These are phyloP conservation scores for Ianthella basta DNA, from an alignment of 37 sponge, comb jelly and placozoan species.

Conservation along the genomic window DNA sequence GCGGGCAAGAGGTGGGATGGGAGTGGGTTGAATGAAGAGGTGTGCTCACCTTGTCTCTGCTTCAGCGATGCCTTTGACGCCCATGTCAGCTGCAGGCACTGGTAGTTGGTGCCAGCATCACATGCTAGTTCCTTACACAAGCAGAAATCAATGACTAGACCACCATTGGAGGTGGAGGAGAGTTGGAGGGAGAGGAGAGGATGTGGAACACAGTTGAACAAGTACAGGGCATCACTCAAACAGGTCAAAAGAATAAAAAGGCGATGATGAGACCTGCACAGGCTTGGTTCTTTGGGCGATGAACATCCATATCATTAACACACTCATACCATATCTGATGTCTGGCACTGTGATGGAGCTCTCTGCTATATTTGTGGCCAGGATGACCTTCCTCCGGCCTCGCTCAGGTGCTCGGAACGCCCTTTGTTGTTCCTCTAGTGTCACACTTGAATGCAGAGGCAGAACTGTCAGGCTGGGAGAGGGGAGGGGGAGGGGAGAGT, in stretches of 20 bases:
- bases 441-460: slow-evolving; percentile 83
- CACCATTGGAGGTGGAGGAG: no score
- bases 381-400: slow-evolving; percentile 88
- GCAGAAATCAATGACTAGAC: slow-evolving; percentile 95
- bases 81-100: slow-evolving; percentile 76
- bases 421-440: slow-evolving; percentile 70
- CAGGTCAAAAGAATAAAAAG: no score
- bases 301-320: no score
- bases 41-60: slow-evolving; percentile 84
- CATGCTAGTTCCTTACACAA: slow-evolving; percentile 89
- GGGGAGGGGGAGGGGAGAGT: neutral
- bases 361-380: slow-evolving; percentile 99
- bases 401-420: slow-evolving; percentile 73
- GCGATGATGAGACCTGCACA: no score
- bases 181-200: no score
- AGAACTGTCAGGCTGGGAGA: slow-evolving; percentile 53
- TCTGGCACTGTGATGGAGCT: slow-evolving; percentile 97
- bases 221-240: no score
- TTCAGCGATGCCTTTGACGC: slow-evolving; percentile 85
- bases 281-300: no score
- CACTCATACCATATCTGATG: slow-evolving; percentile 90
- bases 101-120: slow-evolving; percentile 80
- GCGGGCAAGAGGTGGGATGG: no score
- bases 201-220: no score
- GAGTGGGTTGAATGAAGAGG: no score